These are phyloP conservation scores for Charina bottae DNA, from an alignment of 2,113 vertebrate genomes.

Conservation along the genomic window DNA sequence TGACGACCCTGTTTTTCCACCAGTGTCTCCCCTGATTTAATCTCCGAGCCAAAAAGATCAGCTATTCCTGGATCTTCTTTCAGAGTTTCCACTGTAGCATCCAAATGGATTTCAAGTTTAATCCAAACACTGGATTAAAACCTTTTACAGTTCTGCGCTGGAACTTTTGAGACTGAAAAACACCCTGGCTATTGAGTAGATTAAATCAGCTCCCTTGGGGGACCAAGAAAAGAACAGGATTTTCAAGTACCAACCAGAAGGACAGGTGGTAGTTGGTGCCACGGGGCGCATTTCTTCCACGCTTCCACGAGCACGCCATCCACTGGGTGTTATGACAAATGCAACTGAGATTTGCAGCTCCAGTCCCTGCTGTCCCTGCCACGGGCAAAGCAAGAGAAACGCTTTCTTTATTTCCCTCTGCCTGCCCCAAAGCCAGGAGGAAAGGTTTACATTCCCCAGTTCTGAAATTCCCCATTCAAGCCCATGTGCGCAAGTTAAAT, in stretches of 20 bases:
- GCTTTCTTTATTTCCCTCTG: background rate
- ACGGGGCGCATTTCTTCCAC: conserved; percentile 39
- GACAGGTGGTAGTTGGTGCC: conserved; percentile 54
- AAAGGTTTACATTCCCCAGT: background rate
- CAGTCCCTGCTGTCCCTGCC: conserved; percentile 59
- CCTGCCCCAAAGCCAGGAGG: background rate
- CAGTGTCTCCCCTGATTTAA: conserved; percentile 14
- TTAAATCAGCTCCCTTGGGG: background rate
- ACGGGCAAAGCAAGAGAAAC: conserved; percentile 20
- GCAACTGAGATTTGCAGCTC: conserved; percentile 60
- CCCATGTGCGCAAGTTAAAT: background rate
- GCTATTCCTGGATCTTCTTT: conserved; percentile 12
- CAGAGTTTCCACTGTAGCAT: background rate
- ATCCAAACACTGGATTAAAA: background rate
- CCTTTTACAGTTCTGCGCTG: background rate
- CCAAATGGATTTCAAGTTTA: background rate
- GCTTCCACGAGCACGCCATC: conserved; percentile 60
- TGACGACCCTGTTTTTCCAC: background rate
- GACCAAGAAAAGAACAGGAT: background rate
- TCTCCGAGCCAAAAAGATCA: background rate
- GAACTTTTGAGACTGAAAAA: background rate
- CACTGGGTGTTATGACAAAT: conserved; percentile 61
- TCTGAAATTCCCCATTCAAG: background rate
- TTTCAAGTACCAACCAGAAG: conserved; percentile 63
- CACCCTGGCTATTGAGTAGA: background rate